Percentiles rank a stretch among this genome's conserved stretches.
Conservation (phyloP, 2,113 vertebrate genomes). For the Salvelinus alpinus region DNA sequence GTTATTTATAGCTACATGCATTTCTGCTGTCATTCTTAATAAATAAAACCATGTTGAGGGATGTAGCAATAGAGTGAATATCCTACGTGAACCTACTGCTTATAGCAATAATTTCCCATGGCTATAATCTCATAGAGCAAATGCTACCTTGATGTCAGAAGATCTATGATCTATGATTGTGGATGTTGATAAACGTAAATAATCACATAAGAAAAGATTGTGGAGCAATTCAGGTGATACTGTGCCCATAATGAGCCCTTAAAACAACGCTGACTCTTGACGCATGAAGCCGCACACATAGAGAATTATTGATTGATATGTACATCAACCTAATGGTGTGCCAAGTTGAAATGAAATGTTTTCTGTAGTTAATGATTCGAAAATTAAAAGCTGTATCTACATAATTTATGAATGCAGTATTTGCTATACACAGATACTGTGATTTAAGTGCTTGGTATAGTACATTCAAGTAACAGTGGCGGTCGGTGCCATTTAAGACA, state of each 20-base stretch:
- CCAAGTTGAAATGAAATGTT: background rate
- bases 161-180: too few relatives aligned
- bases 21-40: background rate
- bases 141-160: background rate
- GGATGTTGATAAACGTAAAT: too few relatives aligned
- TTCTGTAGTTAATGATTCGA: background rate
- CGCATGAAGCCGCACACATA: background rate
- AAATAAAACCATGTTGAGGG: background rate
- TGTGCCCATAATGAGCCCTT: background rate
- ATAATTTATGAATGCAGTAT: background rate
- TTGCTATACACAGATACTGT: background rate
- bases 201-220: background rate
- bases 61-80: background rate
- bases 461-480: background rate
- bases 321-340: background rate
- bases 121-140: background rate
- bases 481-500: too few relatives aligned
- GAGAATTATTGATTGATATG: background rate
- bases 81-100: background rate
- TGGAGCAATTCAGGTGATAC: background rate
- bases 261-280: background rate
- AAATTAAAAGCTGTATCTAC: background rate
- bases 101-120: background rate
- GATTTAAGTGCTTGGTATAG: background rate
- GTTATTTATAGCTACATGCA: background rate